Evolutionary conservation across 2,888 invertebrate species (phyloP).

Genomic region (Drosophila kokeensis): DNA sequence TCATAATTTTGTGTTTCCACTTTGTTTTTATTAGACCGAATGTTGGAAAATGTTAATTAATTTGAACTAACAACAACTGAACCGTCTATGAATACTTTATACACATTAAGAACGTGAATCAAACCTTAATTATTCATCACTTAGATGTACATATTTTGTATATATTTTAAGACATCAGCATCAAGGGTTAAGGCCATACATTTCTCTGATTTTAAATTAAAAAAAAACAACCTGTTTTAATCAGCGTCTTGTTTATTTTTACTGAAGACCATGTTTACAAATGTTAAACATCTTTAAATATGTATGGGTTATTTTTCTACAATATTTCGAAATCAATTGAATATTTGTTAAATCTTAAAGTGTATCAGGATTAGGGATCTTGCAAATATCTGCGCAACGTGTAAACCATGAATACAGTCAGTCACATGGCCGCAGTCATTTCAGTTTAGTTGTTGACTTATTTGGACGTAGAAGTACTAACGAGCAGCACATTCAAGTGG

Average conservation of each 20-base stretch:
- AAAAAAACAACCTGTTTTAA: neutral
- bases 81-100: neutral
- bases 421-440: constrained; percentile 32
- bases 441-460: constrained; percentile 55
- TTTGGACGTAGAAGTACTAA: too few species aligned
- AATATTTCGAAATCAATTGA: neutral
- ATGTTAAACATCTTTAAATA: neutral
- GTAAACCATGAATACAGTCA: constrained; percentile 25
- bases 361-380: constrained; percentile 8
- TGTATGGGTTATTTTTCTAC: neutral
- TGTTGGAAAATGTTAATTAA: neutral
- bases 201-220: neutral
- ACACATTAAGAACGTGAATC: neutral
- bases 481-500: too few species aligned
- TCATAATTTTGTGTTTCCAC: constrained; percentile 1
- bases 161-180: neutral
- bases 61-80: neutral
- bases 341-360: neutral
- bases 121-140: neutral
- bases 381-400: constrained; percentile 7
- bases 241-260: neutral
- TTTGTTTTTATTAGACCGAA: constrained; percentile 2
- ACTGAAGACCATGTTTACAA: neutral
- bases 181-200: neutral
- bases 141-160: neutral